Conservation (phyloP, 2,113 vertebrate species). For the Urocolius indicus region DNA sequence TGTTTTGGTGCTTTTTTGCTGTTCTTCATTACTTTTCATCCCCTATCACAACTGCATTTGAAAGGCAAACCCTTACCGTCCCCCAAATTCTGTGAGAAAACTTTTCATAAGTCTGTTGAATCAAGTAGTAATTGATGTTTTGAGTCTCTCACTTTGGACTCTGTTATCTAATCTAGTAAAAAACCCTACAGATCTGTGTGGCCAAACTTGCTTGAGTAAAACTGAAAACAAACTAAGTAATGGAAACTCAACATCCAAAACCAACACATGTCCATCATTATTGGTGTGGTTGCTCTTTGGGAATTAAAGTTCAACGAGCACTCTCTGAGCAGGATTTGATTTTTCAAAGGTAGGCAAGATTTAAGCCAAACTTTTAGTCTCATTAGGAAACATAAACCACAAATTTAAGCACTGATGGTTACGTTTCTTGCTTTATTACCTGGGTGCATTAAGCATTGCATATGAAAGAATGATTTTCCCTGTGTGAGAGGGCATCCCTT, state of each 20-base stretch:
- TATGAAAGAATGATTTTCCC: neutral
- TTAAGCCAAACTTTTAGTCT: neutral
- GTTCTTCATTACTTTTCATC: neutral
- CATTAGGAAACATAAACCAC: neutral
- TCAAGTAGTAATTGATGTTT: neutral
- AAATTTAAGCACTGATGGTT: neutral
- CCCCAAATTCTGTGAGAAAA: neutral
- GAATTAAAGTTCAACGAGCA: neutral
- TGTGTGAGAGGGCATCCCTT: neutral
- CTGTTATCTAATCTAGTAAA: neutral
- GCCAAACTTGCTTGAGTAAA: neutral
- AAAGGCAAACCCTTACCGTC: neutral
- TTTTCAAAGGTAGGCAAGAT: neutral
- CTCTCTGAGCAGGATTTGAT: accelerated
- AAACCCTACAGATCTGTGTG: neutral
- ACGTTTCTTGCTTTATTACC: neutral
- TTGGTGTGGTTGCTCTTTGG: neutral
- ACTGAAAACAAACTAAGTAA: neutral
- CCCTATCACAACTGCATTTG: neutral
- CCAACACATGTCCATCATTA: neutral
- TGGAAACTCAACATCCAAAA: neutral
- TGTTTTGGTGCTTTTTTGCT: neutral
- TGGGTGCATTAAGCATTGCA: neutral
- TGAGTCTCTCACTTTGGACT: neutral
- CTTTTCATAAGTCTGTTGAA: neutral